Evolutionary conservation across 2,797 vertebrate genomes (phyloP), one percentile per base, ranked within the genome.

Genomic region (Amblyopsis hoosieri): DNA sequence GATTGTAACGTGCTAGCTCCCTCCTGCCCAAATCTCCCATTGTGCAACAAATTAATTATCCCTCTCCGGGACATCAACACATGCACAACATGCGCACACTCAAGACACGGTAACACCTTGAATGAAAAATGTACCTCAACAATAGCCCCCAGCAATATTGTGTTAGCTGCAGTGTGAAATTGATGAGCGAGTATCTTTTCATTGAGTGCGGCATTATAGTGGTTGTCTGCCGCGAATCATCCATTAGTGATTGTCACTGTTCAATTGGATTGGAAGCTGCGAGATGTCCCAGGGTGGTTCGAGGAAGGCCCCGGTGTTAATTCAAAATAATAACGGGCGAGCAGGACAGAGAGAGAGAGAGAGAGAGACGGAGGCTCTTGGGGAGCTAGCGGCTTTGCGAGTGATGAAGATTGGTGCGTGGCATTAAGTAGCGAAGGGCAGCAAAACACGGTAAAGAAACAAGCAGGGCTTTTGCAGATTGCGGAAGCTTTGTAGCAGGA

Each of bases 151-250:
- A 83, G 87, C 89, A 88, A 85, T 87, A 88, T 89, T 91, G 84
- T 88, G 89, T 89, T 90, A 89, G 88, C 85, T 79, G 72, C 85
- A 81, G 83, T 88, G 87, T 87, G 85, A 88, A 91, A 91, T 90
- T 89, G 90, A 91, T 91, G 89, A 90, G 87, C 80, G 79, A 86
- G 86, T 89, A 90, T 89, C 83, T 85, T 88, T 90, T 89, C 88
- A 87, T 86, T 84, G 89, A 90, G 85, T 81, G 81, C 79, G 77
- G 81, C 84, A 89, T 91, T 88, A 89, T 75, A 77, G 73, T 78
- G 83, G 82, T 85, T 82, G 84, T 78, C 80, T 80, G 72, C 81
- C 69, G 80, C 80, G 78, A 86, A 89, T 87, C 86, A 82, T 83
- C 88, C 87, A 90, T 90, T 91, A 90, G 83, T 81, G 85, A 89